Conservation (phyloP, 2,797 vertebrate species). For the Threskiornis aethiopicus region DNA sequence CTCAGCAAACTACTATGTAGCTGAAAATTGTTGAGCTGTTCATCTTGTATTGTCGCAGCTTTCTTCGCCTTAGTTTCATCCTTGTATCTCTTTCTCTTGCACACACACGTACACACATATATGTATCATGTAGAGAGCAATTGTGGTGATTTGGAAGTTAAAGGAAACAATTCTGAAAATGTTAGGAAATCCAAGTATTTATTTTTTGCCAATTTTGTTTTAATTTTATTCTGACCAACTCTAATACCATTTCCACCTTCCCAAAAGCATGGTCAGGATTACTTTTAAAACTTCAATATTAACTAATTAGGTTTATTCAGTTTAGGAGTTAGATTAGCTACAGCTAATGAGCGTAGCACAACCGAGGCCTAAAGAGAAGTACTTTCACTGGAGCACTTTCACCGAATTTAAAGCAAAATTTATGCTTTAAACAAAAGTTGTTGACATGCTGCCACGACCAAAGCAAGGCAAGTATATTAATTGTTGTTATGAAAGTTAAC, state of each 20-base stretch:
- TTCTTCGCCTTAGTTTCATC: background rate
- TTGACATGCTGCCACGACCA: background rate
- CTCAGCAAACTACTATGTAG: background rate
- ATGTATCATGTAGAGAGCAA: background rate
- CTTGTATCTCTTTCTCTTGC: background rate
- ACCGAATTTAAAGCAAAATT: slow-evolving; percentile 17
- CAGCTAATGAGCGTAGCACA: background rate
- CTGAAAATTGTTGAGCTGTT: background rate
- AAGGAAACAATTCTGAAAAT: background rate
- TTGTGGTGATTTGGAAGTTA: background rate
- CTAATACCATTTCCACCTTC: background rate
- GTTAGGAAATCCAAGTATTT: background rate
- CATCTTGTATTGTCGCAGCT: background rate
- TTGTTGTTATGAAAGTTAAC: slow-evolving; percentile 43
- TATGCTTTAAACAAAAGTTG: background rate
- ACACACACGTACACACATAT: background rate
- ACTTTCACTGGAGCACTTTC: background rate
- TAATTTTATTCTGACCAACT: background rate
- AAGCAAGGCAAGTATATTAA: slow-evolving; percentile 3
- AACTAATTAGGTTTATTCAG: background rate
- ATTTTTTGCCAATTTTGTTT: background rate
- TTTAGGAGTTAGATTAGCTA: background rate
- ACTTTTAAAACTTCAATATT: background rate
- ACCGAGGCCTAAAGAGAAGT: background rate
- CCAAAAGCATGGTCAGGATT: background rate